These are phyloP conservation scores for Caenorhabditis japonica DNA, from an alignment of 2,888 invertebrate genomes.

Conservation along the genomic window DNA sequence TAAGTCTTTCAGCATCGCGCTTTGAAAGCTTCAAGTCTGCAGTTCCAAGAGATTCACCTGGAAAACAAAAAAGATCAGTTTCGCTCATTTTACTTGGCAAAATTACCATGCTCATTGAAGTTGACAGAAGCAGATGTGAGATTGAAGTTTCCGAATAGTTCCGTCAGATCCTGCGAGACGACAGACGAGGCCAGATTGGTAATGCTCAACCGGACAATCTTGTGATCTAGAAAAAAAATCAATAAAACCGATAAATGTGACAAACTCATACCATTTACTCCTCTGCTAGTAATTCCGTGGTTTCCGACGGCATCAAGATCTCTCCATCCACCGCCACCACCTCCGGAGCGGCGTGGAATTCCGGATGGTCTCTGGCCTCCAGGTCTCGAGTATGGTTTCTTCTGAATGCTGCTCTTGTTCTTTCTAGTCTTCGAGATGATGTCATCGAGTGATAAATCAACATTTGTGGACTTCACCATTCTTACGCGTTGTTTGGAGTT, in stretches of 20 bases:
- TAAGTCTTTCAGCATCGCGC: constrained; percentile 55
- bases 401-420: constrained; percentile 36
- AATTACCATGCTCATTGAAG: constrained; percentile 62
- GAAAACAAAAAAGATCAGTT: constrained; percentile 10
- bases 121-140: constrained; percentile 59
- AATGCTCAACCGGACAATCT: constrained; percentile 54
- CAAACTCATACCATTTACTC: constrained; percentile 14
- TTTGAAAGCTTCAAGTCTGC: constrained; percentile 60
- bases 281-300: constrained; percentile 28
- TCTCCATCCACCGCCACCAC: constrained; percentile 37
- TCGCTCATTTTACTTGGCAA: too few species aligned
- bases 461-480: constrained; percentile 52
- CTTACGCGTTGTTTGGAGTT: constrained; percentile 4
- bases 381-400: constrained; percentile 17
- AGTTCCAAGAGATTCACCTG: constrained; percentile 63
- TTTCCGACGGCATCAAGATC: constrained; percentile 40
- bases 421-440: constrained; percentile 57
- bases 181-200: constrained; percentile 60
- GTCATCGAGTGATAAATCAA: constrained; percentile 61
- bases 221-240: constrained; percentile 18
- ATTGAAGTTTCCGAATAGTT: constrained; percentile 58
- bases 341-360: constrained; percentile 25
- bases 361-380: constrained; percentile 35
- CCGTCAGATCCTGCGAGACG: constrained; percentile 60
- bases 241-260: not conserved